Evolutionary conservation across 2,113 vertebrate species (phyloP).

Genomic region (Herpetotheres cachinnans): DNA sequence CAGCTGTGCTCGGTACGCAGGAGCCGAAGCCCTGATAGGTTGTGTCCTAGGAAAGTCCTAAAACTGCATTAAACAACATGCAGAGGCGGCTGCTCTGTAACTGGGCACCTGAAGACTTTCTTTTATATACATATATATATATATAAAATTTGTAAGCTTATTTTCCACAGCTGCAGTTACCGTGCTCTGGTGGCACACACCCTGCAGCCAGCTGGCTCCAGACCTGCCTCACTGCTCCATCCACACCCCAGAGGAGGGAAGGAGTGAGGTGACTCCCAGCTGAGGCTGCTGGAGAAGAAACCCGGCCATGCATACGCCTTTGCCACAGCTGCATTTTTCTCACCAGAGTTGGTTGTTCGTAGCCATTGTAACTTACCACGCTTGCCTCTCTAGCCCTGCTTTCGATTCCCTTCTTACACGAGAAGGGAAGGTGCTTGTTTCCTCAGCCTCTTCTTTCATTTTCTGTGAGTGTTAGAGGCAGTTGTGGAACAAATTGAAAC

Average conservation of each 20-base stretch:
- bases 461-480: background rate
- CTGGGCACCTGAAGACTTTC: no score
- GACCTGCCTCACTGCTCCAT: background rate
- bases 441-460: background rate
- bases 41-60: background rate
- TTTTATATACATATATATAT: background rate
- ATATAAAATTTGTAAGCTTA: background rate
- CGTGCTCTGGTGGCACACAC: background rate
- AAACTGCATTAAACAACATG: accelerated
- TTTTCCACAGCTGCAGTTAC: background rate
- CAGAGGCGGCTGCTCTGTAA: accelerated
- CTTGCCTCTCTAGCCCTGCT: background rate
- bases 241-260: background rate
- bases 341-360: background rate
- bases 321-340: background rate
- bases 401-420: background rate
- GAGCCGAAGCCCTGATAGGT: background rate
- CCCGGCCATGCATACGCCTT: background rate
- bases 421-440: background rate
- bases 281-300: background rate
- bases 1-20: accelerated
- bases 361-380: background rate
- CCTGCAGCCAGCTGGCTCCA: background rate
- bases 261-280: conserved; percentile 4
- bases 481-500: background rate